Conservation (phyloP, 2,888 invertebrate genomes). For the Microctonus hyperodae region DNA sequence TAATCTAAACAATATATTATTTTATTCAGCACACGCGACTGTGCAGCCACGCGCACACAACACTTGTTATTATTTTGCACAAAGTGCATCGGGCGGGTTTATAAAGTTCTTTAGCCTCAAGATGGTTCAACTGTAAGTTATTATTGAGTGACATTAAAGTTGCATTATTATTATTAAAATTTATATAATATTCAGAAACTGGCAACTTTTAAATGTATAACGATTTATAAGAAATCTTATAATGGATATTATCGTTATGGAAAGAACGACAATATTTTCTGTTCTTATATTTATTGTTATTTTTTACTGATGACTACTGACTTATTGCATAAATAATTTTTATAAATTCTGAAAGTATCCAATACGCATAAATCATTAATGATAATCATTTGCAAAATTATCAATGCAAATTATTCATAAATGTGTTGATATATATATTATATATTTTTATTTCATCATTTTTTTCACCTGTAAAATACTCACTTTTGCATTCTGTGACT, state of each 20-base stretch:
- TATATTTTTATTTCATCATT: slow-evolving; percentile 2
- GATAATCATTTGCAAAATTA: background rate
- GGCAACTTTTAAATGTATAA: background rate
- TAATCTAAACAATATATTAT: slow-evolving; percentile 9
- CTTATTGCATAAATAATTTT: background rate
- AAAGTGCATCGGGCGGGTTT: slow-evolving; percentile 12
- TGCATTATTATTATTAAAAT: slow-evolving; percentile 20
- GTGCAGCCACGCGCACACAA: slow-evolving; percentile 14
- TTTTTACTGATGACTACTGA: background rate
- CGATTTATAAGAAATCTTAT: background rate
- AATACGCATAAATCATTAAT: background rate
- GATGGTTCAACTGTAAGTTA: slow-evolving; percentile 15
- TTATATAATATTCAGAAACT: background rate
- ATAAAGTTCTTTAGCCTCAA: slow-evolving; percentile 22
- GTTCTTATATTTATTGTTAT: background rate
- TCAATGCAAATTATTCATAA: background rate
- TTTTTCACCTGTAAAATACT: slow-evolving; percentile 5
- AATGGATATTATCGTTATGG: background rate
- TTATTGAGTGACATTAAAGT: slow-evolving; percentile 15
- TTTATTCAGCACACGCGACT: slow-evolving; percentile 20
- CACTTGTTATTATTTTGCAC: slow-evolving; percentile 17
- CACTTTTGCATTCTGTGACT: slow-evolving; percentile 52
- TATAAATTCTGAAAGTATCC: background rate
- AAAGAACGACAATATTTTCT: background rate
- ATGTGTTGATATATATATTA: background rate